A percentile compares a stretch with the other conserved stretches of the same genome.
Conservation (phyloP, 1,140 invertebrate genomes). For the Ceratosolen solmsi region DNA sequence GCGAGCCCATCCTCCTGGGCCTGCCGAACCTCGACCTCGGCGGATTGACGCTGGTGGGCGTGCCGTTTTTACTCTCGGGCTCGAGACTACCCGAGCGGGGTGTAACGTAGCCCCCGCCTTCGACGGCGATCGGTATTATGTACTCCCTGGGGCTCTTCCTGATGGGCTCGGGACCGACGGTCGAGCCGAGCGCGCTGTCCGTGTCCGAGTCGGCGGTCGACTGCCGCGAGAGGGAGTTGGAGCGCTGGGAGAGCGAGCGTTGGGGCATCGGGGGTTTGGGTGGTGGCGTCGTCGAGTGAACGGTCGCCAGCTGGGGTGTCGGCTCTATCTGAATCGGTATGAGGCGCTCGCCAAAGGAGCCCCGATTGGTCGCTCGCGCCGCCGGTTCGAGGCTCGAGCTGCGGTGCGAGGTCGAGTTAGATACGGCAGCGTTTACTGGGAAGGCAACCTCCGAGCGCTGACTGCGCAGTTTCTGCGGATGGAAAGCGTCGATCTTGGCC, state of each 20-base stretch:
- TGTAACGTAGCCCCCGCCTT: slow-evolving; percentile 89
- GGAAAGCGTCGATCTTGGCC: slow-evolving; percentile 74
- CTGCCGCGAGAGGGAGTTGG: slow-evolving; percentile 76
- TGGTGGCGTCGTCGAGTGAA: slow-evolving; percentile 63
- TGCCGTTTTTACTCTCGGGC: slow-evolving; percentile 77
- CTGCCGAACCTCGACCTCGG: slow-evolving; percentile 69
- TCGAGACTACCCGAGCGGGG: slow-evolving; percentile 84
- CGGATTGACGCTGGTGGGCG: slow-evolving; percentile 65
- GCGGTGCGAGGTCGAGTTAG: slow-evolving; percentile 60
- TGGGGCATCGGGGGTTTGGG: slow-evolving; percentile 72
- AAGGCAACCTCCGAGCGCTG: slow-evolving; percentile 77
- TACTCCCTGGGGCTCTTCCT: slow-evolving; percentile 91
- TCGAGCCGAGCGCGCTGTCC: slow-evolving; percentile 73
- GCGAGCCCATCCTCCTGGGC: slow-evolving; percentile 67
- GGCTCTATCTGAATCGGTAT: slow-evolving; percentile 74
- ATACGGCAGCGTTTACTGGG: slow-evolving; percentile 72
- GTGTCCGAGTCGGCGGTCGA: slow-evolving; percentile 82
- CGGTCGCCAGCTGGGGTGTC: slow-evolving; percentile 19
- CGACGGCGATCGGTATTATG: slow-evolving; percentile 92
- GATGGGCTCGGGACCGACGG: slow-evolving; percentile 80
- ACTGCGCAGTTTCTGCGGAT: slow-evolving; percentile 69
- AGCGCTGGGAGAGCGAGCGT: slow-evolving; percentile 68
- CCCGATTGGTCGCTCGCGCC: slow-evolving; percentile 48
- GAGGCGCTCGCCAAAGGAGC: slow-evolving; percentile 73
- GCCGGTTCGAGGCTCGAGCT: slow-evolving; percentile 72